These are phyloP conservation scores for Pentamera pediparva DNA, from an alignment of 53 echinoderm and acorn worm species.

Conservation along the genomic window DNA sequence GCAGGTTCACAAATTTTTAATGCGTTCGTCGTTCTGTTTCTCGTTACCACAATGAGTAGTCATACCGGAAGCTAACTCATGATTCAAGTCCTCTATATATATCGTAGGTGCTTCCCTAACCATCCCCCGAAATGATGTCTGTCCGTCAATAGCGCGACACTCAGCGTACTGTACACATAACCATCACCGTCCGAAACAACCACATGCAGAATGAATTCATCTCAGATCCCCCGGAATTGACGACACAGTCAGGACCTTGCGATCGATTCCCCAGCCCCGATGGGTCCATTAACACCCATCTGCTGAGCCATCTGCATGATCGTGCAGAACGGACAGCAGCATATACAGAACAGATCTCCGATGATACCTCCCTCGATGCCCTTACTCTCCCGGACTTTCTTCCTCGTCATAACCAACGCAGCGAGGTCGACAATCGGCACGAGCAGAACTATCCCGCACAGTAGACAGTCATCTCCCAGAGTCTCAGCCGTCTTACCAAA, in stretches of 20 bases:
- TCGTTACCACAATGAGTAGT: too few relatives aligned
- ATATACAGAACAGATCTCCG: conserved; percentile 71
- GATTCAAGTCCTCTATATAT: too few relatives aligned
- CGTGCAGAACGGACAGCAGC: conserved; percentile 87
- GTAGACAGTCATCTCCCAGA: conserved; percentile 92
- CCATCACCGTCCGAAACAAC: too few relatives aligned
- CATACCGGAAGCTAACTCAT: too few relatives aligned
- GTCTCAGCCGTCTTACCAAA: conserved; percentile 93
- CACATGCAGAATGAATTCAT: too few relatives aligned
- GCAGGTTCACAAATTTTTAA: too few relatives aligned
- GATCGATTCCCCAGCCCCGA: conserved; percentile 88
- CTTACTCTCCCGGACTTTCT: conserved; percentile 89
- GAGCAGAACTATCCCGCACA: conserved; percentile 75
- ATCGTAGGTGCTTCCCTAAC: too few relatives aligned
- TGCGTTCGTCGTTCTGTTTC: too few relatives aligned
- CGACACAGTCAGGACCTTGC: conserved; percentile 83
- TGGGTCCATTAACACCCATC: conserved; percentile 81
- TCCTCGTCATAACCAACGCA: conserved; percentile 71
- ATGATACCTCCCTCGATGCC: conserved; percentile 89
- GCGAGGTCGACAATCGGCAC: conserved; percentile 89
- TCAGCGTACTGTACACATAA: too few relatives aligned
- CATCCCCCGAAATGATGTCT: too few relatives aligned
- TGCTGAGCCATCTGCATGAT: conserved; percentile 79
- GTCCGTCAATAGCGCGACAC: too few relatives aligned
- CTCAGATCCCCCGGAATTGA: too few relatives aligned